Percentiles rank a stretch among this genome's conserved stretches.
These are phyloP conservation scores for Ondatra zibethicus DNA, from an alignment of 2,113 vertebrate genomes.

Conservation along the genomic window DNA sequence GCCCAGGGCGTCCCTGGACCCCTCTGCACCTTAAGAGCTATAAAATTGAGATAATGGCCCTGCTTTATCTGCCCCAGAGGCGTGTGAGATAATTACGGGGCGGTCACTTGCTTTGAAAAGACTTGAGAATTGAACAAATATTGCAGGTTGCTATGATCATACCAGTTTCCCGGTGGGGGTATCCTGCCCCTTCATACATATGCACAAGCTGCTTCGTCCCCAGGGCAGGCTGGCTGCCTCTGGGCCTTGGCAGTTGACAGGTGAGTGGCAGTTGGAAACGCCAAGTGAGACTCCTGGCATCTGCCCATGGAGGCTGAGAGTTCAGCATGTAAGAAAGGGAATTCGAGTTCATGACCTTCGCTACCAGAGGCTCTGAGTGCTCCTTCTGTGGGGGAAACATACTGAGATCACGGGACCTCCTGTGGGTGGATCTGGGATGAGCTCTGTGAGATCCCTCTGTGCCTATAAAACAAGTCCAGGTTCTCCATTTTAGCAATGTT, in stretches of 20 bases:
- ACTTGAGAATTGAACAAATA: slow-evolving; percentile 2
- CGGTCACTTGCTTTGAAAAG: slow-evolving; percentile 57
- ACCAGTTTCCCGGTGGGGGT: neutral
- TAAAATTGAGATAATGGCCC: slow-evolving; percentile 45
- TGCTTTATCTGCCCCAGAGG: slow-evolving; percentile 43
- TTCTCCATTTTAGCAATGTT: too few relatives aligned
- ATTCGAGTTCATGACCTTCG: neutral
- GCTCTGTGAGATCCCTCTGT: neutral
- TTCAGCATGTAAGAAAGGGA: neutral
- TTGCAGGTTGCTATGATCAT: neutral
- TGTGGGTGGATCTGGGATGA: neutral
- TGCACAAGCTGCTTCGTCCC: neutral
- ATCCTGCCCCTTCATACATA: neutral
- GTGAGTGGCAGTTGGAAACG: neutral
- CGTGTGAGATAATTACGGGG: slow-evolving; percentile 21
- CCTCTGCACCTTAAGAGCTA: neutral
- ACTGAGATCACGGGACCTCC: too few relatives aligned
- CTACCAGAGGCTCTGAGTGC: neutral
- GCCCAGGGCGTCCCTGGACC: slow-evolving; percentile 5
- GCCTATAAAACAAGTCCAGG: neutral
- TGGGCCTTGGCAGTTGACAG: neutral
- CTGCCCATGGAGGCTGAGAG: neutral
- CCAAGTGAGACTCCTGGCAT: neutral
- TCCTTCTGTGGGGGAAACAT: neutral
- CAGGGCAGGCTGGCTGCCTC: neutral